Conservation (phyloP, 2,888 invertebrate genomes). For the Atethmia centrago region DNA sequence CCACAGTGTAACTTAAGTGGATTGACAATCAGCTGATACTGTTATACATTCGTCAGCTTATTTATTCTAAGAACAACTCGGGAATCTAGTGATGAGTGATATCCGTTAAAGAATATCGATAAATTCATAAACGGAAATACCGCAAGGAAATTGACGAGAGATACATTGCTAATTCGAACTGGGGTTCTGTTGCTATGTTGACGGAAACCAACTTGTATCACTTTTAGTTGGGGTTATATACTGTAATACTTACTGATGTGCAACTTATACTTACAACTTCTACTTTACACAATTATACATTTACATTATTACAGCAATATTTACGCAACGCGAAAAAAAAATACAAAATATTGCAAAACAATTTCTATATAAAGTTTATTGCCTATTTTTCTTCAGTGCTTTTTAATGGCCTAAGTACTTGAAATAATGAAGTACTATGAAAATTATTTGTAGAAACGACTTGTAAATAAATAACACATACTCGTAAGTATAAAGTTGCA, state of each 20-base stretch:
- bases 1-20: not conserved
- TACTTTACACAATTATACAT: not conserved
- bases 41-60: not conserved
- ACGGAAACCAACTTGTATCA: not conserved
- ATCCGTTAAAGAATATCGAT: constrained; percentile 15
- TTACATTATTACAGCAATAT: not conserved
- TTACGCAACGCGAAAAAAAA: not conserved
- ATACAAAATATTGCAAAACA: not conserved
- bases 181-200: no score
- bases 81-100: not conserved
- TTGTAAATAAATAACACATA: not conserved
- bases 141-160: not conserved
- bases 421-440: no score
- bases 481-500: no score
- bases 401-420: no score
- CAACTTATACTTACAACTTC: not conserved
- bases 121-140: not conserved
- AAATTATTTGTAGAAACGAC: not conserved
- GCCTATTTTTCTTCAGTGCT: no score
- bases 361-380: no score
- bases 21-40: constrained; percentile 19
- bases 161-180: not conserved
- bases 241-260: not conserved
- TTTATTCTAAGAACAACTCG: constrained; percentile 18
- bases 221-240: not conserved